These are phyloP conservation scores for Pachycephala philippinensis DNA, from an alignment of 2,113 vertebrate species.

Conservation along the genomic window DNA sequence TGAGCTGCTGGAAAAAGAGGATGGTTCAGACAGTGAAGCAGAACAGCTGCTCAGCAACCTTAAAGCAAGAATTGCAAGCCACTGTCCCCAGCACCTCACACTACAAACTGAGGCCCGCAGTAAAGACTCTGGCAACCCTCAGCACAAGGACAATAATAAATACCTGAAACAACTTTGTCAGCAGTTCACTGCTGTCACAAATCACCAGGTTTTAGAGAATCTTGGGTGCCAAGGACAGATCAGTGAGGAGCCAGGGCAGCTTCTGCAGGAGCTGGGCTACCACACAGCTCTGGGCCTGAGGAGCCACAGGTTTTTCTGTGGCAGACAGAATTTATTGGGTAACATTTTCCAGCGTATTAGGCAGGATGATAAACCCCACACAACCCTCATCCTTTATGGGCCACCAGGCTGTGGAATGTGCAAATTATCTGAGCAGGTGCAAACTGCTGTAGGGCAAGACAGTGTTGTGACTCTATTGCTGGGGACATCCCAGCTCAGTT, in stretches of 20 bases:
- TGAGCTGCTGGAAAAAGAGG: slow-evolving; percentile 48
- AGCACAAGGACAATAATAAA: slow-evolving; percentile 62
- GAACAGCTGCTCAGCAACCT: slow-evolving; percentile 69
- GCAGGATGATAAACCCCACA: slow-evolving; percentile 42
- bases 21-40: slow-evolving; percentile 68
- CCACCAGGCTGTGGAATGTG: slow-evolving; percentile 75
- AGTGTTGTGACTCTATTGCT: slow-evolving; percentile 66
- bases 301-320: slow-evolving; percentile 56
- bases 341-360: slow-evolving; percentile 63
- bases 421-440: slow-evolving; percentile 65
- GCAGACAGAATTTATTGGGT: slow-evolving; percentile 71
- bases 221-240: background rate
- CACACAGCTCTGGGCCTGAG: slow-evolving; percentile 53
- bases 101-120: slow-evolving; percentile 68
- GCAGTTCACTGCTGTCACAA: slow-evolving; percentile 74
- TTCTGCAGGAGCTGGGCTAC: slow-evolving; percentile 69
- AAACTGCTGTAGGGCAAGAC: slow-evolving; percentile 30
- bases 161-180: slow-evolving; percentile 77
- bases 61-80: slow-evolving; percentile 61
- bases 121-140: slow-evolving; percentile 24
- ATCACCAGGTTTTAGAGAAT: slow-evolving; percentile 54
- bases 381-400: slow-evolving; percentile 71
- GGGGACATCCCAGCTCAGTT: slow-evolving; percentile 63
- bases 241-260: background rate
- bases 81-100: slow-evolving; percentile 31